Evolutionary conservation across 2,797 vertebrate genomes (phyloP), one percentile per base, ranked within the genome.

Genomic region (Neosilurus mollespiculum): DNA sequence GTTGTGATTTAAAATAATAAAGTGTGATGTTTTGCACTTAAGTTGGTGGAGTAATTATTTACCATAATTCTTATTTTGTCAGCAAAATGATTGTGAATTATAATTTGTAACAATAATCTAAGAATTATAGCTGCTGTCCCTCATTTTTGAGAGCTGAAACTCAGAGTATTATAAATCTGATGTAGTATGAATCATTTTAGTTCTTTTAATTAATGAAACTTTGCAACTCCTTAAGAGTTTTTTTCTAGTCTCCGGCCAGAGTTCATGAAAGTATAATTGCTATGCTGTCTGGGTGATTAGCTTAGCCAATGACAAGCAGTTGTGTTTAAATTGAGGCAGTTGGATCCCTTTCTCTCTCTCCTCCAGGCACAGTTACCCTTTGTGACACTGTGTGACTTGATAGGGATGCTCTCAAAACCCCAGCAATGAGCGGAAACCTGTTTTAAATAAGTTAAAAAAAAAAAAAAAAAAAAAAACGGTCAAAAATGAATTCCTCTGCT

Each of bases 251-350:
- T 78, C 9, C 49, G n/a, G 7, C n/a, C 4, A 5, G 59, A 78
- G 61, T 78, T 64, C 43, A 62, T 78, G 61, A 64, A 64, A 26
- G n/a, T 64, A 51, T 78, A 64, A 78, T 78, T 78, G 59, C 37
- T 61, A 6, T 77, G 75, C 37, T 26, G 22, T 78, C 58, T 49
- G 75, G 53, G 22, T 62, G 59, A 78, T 51, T 64, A 78, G 37
- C n/a, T 51, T 64, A 51, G 59, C 59, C 54, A 76, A 59, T 59
- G 26, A 14, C 18, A 37, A 59, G 54, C 9, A 75, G 72, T 53
- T 59, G 73, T 76, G 73, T 58, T 37, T 59, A 59, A 59, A 59
- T 34, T 12, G 37, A 59, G 30, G 5, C 73, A 59, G 73, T 37
- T 59, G 56, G 16, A 9, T 34, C 16, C 34, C 10, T 62, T 9